Evolutionary conservation across 2,113 vertebrate species (phyloP).

Genomic region (Strix uralensis): DNA sequence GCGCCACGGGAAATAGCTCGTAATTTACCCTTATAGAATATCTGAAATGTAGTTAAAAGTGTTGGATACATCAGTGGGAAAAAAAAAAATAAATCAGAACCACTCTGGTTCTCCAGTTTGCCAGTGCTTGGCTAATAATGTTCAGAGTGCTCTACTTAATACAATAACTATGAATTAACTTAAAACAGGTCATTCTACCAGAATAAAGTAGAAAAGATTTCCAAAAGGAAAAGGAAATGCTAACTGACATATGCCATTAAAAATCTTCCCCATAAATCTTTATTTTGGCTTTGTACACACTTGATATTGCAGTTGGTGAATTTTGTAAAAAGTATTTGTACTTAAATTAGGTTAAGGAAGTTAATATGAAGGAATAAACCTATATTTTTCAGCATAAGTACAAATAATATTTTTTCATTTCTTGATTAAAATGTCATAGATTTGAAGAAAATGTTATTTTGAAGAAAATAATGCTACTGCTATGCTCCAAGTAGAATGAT

Average conservation of each 20-base stretch:
- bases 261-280: neutral
- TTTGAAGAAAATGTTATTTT: neutral
- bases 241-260: neutral
- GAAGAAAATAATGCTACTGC: neutral
- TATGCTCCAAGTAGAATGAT: neutral
- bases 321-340: neutral
- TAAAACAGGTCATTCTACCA: neutral
- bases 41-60: neutral
- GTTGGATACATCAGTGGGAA: neutral
- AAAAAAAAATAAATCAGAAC: neutral
- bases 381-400: neutral
- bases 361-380: neutral
- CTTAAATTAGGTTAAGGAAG: neutral
- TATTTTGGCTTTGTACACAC: neutral
- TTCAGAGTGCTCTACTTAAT: neutral
- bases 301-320: neutral
- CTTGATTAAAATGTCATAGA: neutral
- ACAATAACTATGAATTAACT: neutral
- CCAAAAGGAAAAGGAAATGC: neutral
- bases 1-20: fast-evolving
- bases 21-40: neutral
- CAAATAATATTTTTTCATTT: neutral
- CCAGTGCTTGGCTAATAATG: neutral
- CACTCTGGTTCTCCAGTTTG: neutral
- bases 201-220: neutral